A percentile compares a stretch with the other conserved stretches of the same genome.
Evolutionary conservation across 2,797 vertebrate species (phyloP).

Genomic region (Acrossocheilus fasciatus): DNA sequence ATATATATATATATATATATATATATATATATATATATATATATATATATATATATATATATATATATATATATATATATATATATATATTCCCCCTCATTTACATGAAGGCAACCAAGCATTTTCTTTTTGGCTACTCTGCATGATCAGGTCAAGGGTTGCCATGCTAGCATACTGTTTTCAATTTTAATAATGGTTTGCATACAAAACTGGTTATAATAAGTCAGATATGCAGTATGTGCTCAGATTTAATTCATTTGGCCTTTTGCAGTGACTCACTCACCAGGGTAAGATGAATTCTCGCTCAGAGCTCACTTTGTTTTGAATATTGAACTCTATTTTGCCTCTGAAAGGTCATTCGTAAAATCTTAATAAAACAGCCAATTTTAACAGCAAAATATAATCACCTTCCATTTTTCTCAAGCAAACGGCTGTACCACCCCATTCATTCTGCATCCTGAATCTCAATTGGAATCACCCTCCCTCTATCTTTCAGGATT

Average conservation of each 20-base stretch:
- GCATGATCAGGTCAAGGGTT: neutral
- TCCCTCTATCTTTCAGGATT: constrained; percentile 42
- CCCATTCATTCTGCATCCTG: constrained; percentile 50
- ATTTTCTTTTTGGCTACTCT: neutral
- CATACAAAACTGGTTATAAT: constrained; percentile 3
- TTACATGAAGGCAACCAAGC: neutral
- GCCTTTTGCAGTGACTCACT: constrained; percentile 2
- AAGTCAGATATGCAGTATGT: constrained; percentile 23
- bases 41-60: no score
- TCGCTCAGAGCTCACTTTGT: neutral
- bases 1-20: no score
- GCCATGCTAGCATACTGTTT: neutral
- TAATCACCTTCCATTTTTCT: constrained; percentile 31
- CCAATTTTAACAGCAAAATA: constrained; percentile 23
- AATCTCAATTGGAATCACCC: constrained; percentile 62
- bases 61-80: neutral
- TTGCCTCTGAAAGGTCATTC: constrained; percentile 29
- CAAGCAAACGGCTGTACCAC: neutral
- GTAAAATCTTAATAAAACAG: constrained; percentile 34
- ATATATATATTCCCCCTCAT: neutral
- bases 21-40: no score
- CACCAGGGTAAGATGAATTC: constrained; percentile 26
- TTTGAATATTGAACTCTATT: constrained; percentile 40
- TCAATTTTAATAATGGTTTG: constrained; percentile 1
- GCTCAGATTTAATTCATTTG: constrained; percentile 27